Evolutionary conservation across 1,140 invertebrate species (phyloP).

Genomic region (Drosophila truncata): DNA sequence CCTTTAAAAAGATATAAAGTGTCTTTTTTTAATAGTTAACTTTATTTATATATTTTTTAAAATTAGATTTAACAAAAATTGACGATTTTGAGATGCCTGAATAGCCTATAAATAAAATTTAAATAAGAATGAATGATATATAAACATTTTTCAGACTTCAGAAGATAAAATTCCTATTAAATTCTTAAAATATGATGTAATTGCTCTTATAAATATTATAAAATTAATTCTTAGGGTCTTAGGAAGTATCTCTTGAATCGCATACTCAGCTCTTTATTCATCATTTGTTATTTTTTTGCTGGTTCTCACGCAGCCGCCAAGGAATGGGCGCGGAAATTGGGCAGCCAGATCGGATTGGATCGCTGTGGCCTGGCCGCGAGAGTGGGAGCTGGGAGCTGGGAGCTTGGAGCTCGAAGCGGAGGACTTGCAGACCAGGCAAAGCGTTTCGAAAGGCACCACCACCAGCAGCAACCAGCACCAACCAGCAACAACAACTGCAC

Average conservation of each 20-base stretch:
- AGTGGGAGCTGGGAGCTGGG: conserved; percentile 19
- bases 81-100: background rate
- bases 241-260: conserved; percentile 1
- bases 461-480: no score
- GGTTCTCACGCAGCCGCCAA: conserved; percentile 72
- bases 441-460: conserved; percentile 39
- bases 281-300: conserved; percentile 24
- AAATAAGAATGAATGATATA: no score
- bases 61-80: background rate
- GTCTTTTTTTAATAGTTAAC: no score
- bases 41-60: no score
- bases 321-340: conserved; percentile 76
- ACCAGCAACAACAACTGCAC: background rate
- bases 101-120: no score
- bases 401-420: conserved; percentile 2
- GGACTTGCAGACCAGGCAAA: conserved; percentile 20
- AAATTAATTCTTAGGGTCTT: background rate
- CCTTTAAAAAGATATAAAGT: no score
- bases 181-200: background rate
- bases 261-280: background rate
- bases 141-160: no score
- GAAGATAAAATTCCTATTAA: background rate
- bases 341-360: conserved; percentile 44
- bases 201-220: background rate
- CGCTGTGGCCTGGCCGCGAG: conserved; percentile 3